Percentiles rank a stretch among this genome's conserved stretches.
These are phyloP conservation scores for roundworm (Caenorhabditis elegans) DNA, from an alignment of 1,140 invertebrate genomes.

Conservation along the genomic window WBcel235 BX284603.4:9313501-9314000, in stretches of 20 bases:
- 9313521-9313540: too few species aligned
- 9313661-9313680: neutral
- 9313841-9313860: too few species aligned
- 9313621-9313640: neutral
- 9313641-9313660: neutral
- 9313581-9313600: slow-evolving; percentile 21
- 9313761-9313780: neutral
- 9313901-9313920: too few species aligned
- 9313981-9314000: too few species aligned
- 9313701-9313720: neutral
- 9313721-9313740: slow-evolving; percentile 22
- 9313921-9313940: too few species aligned
- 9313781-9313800: neutral
- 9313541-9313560: slow-evolving; percentile 20
- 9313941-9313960: too few species aligned
- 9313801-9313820: neutral
- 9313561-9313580: slow-evolving; percentile 19
- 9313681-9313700: too few species aligned
- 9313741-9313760: neutral
- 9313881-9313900: too few species aligned
- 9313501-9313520: neutral
- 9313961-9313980: too few species aligned
- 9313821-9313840: too few species aligned
- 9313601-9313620: neutral
- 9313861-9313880: neutral